Conservation (phyloP, 2,888 invertebrate genomes). For the Leucophenga montana region DNA sequence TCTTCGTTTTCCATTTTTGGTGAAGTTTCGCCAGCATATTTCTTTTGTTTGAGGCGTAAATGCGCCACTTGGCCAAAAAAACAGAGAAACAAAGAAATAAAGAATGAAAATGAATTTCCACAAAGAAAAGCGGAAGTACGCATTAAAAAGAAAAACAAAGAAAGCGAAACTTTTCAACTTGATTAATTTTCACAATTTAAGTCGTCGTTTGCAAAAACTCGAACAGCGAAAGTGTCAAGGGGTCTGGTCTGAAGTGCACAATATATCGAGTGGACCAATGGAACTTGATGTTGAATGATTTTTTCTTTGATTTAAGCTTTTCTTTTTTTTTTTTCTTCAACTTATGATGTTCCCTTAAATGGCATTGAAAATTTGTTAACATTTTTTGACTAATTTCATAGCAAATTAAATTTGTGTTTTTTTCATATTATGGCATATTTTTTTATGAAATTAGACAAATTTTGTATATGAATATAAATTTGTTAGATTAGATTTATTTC, state of each 20-base stretch:
- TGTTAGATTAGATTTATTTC: too few species aligned
- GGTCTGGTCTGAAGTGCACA: constrained; percentile 44
- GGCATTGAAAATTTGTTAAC: constrained; percentile 55
- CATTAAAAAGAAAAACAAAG: not conserved
- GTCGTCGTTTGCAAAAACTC: constrained; percentile 40
- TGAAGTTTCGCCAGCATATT: not conserved
- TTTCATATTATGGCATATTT: too few species aligned
- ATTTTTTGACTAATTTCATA: constrained; percentile 38
- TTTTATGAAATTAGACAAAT: too few species aligned
- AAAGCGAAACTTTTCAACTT: constrained; percentile 59
- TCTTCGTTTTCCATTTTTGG: not conserved
- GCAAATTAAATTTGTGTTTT: not conserved
- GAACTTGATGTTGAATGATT: not conserved
- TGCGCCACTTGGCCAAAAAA: not conserved
- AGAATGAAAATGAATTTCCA: too few species aligned
- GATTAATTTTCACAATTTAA: constrained; percentile 67
- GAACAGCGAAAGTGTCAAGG: not conserved
- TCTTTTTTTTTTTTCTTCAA: constrained; percentile 38
- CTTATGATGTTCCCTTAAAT: constrained; percentile 32
- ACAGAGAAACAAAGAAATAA: too few species aligned
- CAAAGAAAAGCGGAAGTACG: not conserved
- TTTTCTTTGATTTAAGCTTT: constrained; percentile 44
- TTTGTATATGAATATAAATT: too few species aligned
- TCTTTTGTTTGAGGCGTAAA: not conserved
- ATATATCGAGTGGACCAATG: constrained; percentile 31